Evolutionary conservation across 1,140 invertebrate genomes (phyloP).

Genomic region (Trachymyrmex cornetzi): DNA sequence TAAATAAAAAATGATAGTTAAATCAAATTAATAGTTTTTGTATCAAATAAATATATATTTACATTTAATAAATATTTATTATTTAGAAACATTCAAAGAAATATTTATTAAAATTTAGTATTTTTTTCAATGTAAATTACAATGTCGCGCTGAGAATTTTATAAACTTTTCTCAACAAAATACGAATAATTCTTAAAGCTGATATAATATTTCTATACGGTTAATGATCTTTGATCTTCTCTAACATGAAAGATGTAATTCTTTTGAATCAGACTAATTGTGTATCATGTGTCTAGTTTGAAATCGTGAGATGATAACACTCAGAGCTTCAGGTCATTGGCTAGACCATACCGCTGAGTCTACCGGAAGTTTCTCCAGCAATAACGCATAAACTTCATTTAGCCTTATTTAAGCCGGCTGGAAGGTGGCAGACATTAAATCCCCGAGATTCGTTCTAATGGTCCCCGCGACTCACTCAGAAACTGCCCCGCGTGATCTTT

Average conservation of each 20-base stretch:
- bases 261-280: neutral
- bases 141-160: neutral
- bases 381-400: conserved; percentile 76
- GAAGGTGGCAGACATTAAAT: conserved; percentile 83
- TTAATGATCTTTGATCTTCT: neutral
- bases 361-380: conserved; percentile 64
- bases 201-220: neutral
- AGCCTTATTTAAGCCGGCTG: conserved; percentile 71
- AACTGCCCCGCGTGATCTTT: conserved; percentile 81
- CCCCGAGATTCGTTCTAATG: conserved; percentile 86
- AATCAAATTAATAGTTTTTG: no score
- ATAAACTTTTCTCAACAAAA: neutral
- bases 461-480: conserved; percentile 84
- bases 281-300: neutral
- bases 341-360: conserved; percentile 2
- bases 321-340: neutral
- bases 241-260: neutral
- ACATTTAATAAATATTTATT: no score
- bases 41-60: no score
- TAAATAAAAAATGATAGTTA: no score
- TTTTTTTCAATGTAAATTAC: neutral
- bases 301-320: conserved; percentile 19
- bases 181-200: neutral
- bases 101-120: no score
- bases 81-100: no score